Evolutionary conservation across 2,888 invertebrate genomes (phyloP).

Genomic region (Drosophila trichaetosa): DNA sequence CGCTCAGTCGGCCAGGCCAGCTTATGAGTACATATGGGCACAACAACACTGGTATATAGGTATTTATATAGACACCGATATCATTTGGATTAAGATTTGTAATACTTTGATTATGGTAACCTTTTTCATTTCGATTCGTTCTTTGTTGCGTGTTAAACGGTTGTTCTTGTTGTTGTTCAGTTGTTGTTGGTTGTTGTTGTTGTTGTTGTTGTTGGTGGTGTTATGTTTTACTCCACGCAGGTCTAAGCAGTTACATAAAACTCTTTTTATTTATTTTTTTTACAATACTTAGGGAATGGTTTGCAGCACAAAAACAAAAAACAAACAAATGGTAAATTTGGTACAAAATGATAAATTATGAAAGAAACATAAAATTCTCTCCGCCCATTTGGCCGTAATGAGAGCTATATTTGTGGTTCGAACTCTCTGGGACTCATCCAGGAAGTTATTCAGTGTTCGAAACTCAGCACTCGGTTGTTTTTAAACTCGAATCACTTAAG

Average conservation of each 20-base stretch:
- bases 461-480: slow-evolving; percentile 77
- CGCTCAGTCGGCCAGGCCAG: slow-evolving; percentile 58
- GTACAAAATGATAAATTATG: slow-evolving; percentile 32
- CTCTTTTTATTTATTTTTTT: slow-evolving; percentile 19
- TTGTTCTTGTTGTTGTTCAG: slow-evolving; percentile 69
- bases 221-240: slow-evolving; percentile 68
- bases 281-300: slow-evolving; percentile 37
- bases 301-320: slow-evolving; percentile 28
- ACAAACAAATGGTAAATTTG: slow-evolving; percentile 7
- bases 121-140: slow-evolving; percentile 54
- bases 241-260: slow-evolving; percentile 42
- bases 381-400: slow-evolving; percentile 24
- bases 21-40: slow-evolving; percentile 48
- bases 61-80: slow-evolving; percentile 73
- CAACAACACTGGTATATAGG: slow-evolving; percentile 58
- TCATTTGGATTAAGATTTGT: slow-evolving; percentile 61
- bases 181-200: slow-evolving; percentile 47
- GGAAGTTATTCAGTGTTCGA: slow-evolving; percentile 60
- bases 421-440: slow-evolving; percentile 68
- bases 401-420: slow-evolving; percentile 44
- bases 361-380: slow-evolving; percentile 13
- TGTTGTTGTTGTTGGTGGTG: slow-evolving; percentile 42
- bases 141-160: slow-evolving; percentile 75
- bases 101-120: slow-evolving; percentile 61
- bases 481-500: slow-evolving; percentile 80